phyloP scores from a whole-genome alignment of 2,797 vertebrate species.

The Pseudochromis fuscus region DNA sequence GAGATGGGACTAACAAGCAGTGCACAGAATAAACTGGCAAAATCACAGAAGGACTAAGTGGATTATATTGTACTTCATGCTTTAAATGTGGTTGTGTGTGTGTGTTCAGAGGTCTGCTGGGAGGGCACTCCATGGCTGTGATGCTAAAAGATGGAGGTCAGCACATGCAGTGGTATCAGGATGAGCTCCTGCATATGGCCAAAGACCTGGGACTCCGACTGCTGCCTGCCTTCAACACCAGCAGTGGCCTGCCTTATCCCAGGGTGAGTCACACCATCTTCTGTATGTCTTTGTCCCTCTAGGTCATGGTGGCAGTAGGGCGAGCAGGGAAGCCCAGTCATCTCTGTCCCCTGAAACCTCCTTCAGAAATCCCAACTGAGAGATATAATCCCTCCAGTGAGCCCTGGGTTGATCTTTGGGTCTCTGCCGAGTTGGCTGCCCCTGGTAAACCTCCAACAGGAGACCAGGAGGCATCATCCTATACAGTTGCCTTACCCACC shows the following conservation, averaged over 20 bases:
- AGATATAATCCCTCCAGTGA: too few relatives aligned
- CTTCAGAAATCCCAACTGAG: too few relatives aligned
- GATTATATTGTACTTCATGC: background rate
- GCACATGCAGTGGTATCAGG: slow-evolving; percentile 96
- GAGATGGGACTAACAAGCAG: slow-evolving; percentile 72
- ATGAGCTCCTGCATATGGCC: slow-evolving; percentile 96
- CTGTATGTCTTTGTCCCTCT: too few relatives aligned
- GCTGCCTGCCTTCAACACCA: slow-evolving; percentile 98
- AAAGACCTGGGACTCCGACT: slow-evolving; percentile 95
- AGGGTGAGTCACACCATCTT: slow-evolving; percentile 89
- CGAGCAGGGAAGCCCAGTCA: too few relatives aligned
- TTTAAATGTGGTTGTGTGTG: background rate
- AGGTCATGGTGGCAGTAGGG: too few relatives aligned
- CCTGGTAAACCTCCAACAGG: too few relatives aligned
- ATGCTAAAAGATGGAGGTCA: slow-evolving; percentile 95
- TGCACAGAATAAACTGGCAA: background rate
- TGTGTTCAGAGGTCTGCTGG: slow-evolving; percentile 90
- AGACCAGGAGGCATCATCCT: too few relatives aligned
- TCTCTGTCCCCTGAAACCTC: too few relatives aligned
- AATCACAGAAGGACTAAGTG: background rate
- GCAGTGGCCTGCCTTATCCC: slow-evolving; percentile 97
- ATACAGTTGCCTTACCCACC: too few relatives aligned
- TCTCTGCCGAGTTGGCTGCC: too few relatives aligned
- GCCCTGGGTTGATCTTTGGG: too few relatives aligned
- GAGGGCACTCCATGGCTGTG: slow-evolving; percentile 96